A percentile compares a stretch with the other conserved stretches of the same genome.
phyloP scores from a whole-genome alignment of 1,140 invertebrate species.

The Helicoverpa armigera region DNA sequence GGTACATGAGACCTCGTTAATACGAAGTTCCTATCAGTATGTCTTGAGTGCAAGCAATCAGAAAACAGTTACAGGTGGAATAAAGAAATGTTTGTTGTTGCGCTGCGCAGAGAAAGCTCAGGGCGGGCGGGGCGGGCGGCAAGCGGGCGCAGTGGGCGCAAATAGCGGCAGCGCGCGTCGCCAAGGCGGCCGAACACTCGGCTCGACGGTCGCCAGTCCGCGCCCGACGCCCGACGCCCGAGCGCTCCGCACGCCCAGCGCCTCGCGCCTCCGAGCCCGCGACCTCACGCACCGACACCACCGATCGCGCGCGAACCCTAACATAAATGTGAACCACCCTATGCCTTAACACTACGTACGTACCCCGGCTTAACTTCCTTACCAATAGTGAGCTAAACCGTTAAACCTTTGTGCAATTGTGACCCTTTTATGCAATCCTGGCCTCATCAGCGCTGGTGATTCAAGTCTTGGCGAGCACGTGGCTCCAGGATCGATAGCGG shows the following conservation, averaged over 20 bases:
- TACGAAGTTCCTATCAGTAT: not conserved
- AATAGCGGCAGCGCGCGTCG: conserved; percentile 77
- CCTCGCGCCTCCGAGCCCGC: conserved; percentile 24
- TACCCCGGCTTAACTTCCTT: conserved; percentile 25
- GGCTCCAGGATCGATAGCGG: conserved; percentile 63
- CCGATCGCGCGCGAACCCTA: conserved; percentile 60
- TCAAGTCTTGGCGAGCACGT: conserved; percentile 56
- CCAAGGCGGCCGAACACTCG: conserved; percentile 65
- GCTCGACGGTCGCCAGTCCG: conserved; percentile 52
- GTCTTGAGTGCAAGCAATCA: conserved; percentile 13
- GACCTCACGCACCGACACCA: conserved; percentile 35
- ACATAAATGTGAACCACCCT: conserved; percentile 22
- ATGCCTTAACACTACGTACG: conserved; percentile 25
- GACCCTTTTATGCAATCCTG: conserved; percentile 55
- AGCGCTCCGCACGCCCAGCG: conserved; percentile 13
- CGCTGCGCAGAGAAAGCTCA: conserved; percentile 83
- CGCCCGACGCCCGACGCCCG: conserved; percentile 19
- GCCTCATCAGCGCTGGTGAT: conserved; percentile 55
- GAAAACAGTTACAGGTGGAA: conserved; percentile 50
- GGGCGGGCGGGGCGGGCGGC: conserved; percentile 74
- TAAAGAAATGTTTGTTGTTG: conserved; percentile 68
- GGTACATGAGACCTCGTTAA: not conserved
- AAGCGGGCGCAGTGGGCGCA: conserved; percentile 73
- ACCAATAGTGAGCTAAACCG: conserved; percentile 8
- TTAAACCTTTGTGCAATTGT: conserved; percentile 56